These are phyloP conservation scores for Pegoplata infirma DNA, from an alignment of 2,888 invertebrate genomes.

Conservation along the genomic window DNA sequence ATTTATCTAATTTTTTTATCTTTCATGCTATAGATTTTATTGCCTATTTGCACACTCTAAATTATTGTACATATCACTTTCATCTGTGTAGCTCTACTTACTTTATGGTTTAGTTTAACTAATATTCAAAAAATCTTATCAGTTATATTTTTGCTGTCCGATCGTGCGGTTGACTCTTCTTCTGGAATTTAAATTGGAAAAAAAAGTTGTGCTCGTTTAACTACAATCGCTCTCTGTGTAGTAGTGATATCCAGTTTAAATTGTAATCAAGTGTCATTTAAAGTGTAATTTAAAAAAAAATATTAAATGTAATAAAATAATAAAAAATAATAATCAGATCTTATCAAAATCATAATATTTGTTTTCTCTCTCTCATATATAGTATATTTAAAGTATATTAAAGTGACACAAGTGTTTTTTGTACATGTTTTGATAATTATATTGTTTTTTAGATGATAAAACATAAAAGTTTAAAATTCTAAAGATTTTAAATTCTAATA, in stretches of 20 bases:
- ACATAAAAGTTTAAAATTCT: no score
- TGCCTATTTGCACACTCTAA: constrained; percentile 31
- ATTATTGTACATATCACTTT: constrained; percentile 46
- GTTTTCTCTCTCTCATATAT: no score
- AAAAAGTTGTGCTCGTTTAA: constrained; percentile 10
- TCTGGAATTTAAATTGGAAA: constrained; percentile 5
- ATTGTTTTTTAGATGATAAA: no score
- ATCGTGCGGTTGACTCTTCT: constrained; percentile 62
- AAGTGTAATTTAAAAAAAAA: constrained; percentile 61
- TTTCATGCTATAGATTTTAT: constrained; percentile 59
- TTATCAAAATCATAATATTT: no score
- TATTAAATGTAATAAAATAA: constrained; percentile 60
- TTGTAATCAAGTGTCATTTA: constrained; percentile 58
- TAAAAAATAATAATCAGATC: no score
- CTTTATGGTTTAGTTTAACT: constrained; percentile 29
- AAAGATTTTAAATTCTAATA: no score
- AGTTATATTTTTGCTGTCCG: constrained; percentile 64
- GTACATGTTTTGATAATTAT: no score
- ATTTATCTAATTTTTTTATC: constrained; percentile 23
- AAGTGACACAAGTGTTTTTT: no score
- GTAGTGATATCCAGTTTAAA: background rate
- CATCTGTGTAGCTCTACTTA: constrained; percentile 33
- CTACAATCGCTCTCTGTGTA: constrained; percentile 12
- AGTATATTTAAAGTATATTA: no score
- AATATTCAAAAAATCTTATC: constrained; percentile 57